A percentile compares a stretch with the other conserved stretches of the same genome.
phyloP scores from a whole-genome alignment of 1,140 invertebrate species.

The Prorops nasuta region DNA sequence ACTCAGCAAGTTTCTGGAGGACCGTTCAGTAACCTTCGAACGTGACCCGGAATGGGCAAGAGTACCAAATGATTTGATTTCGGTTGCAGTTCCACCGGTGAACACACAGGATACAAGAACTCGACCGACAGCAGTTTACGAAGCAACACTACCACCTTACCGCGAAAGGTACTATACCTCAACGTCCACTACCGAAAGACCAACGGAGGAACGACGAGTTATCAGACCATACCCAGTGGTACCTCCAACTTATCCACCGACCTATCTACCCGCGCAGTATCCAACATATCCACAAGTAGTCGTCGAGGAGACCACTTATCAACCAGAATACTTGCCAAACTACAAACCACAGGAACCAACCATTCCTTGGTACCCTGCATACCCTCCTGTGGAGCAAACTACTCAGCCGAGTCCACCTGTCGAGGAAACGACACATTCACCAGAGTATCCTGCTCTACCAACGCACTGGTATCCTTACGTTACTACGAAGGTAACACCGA shows the following conservation, averaged over 20 bases:
- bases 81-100: not conserved
- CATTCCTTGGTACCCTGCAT: no score
- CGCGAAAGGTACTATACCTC: slow-evolving; percentile 19
- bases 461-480: no score
- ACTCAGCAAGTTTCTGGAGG: slow-evolving; percentile 30
- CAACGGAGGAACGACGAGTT: no score
- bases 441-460: no score
- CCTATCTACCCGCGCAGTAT: slow-evolving; percentile 8
- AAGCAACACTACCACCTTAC: slow-evolving; percentile 13
- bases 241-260: not conserved
- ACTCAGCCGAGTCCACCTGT: not conserved
- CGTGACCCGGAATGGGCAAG: slow-evolving; percentile 36
- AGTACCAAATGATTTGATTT: slow-evolving; percentile 24
- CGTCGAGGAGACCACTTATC: no score
- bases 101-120: not conserved
- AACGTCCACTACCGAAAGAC: not conserved
- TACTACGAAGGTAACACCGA: no score
- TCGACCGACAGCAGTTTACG: not conserved
- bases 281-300: no score
- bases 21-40: slow-evolving; percentile 31
- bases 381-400: no score
- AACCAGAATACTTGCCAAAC: no score
- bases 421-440: not conserved
- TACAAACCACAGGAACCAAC: no score
- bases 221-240: not conserved